Conservation (phyloP, 2,797 vertebrate species). For the Brotogeris chrysoptera region DNA sequence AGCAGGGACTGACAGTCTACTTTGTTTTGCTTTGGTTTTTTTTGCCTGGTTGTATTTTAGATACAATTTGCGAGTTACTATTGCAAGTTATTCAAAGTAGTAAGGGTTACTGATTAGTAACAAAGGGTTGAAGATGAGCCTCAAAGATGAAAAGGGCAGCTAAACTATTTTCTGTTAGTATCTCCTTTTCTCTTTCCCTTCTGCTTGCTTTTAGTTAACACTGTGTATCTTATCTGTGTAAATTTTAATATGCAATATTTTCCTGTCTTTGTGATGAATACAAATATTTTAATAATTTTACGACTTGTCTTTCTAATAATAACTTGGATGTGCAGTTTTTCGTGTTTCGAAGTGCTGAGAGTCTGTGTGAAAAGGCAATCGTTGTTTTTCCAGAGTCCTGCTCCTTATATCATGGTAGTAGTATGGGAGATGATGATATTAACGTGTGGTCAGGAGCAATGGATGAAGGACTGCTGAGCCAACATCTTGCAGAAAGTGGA, state of each 20-base stretch:
- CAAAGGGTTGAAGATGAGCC: not conserved
- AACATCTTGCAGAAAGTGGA: conserved; percentile 77
- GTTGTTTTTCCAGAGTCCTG: conserved; percentile 66
- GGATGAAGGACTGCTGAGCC: conserved; percentile 79
- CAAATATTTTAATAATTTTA: not conserved
- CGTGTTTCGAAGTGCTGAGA: not conserved
- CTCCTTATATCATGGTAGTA: conserved; percentile 64
- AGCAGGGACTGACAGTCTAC: not conserved
- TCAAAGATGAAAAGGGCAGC: not conserved
- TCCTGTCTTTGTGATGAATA: not conserved
- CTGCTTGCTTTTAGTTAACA: conserved; percentile 31
- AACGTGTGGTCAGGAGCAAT: conserved; percentile 75
- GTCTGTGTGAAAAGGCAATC: conserved; percentile 3
- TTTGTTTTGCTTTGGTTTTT: not conserved
- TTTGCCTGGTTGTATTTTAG: not conserved
- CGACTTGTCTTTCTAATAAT: not conserved
- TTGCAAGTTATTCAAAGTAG: not conserved
- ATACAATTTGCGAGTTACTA: not conserved
- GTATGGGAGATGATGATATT: conserved; percentile 54
- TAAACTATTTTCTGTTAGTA: conserved; percentile 38
- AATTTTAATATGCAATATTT: conserved; percentile 11
- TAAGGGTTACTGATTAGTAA: not conserved
- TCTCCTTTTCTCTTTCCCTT: conserved; percentile 40
- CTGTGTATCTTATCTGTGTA: conserved; percentile 9
- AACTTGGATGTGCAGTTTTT: not conserved